Evolutionary conservation across 1,140 invertebrate species (phyloP), one percentile per base, ranked within the genome.

Genomic region (Helicoverpa armigera): DNA sequence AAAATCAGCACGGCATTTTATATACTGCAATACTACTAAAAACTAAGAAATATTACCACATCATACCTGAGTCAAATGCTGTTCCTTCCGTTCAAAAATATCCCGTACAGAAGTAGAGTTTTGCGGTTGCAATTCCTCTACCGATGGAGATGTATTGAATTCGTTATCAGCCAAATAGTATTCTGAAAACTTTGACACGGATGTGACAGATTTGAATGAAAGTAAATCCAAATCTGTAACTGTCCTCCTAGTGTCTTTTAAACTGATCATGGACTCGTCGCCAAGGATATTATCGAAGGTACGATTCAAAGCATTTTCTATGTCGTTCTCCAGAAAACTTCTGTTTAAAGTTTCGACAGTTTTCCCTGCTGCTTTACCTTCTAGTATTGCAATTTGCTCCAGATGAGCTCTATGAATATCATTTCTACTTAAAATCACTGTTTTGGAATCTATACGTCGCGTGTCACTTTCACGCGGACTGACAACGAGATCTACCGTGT

Each of bases 1-100:
- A 2, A 83, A 86, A 77, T 65, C 69, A 80, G 79, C 9, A 77
- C 31, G 56, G 1, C 35, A 18, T 72, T 69, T 2, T n/a, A 73
- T 31, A 1, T 35, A 35, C 14, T 3, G 35, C 0, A 35, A 31
- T 43, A 1, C 23, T 10, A 1, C 53, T 7, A 54, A 31, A 14
- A 7, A 18, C 3, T 23, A 76, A 61, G 3, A 53, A 5, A 53
- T 7, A 16, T 1, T 18, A n/a, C 5, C 23, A 13, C 29, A 31
- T 23, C 35, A 14, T 77, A 85, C 87, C 76, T 83, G 82, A 10
- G 70, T 73, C 43, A 81, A 50, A 69, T 78, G 80, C 23, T 70
- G 81, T 60, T 90, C 85, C 83, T 89, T 92, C 72, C 89, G 87
- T 76, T 93, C 92, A 87, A 90, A 92, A 83, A 93, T 83, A 72